Evolutionary conservation across 2,797 vertebrate species (phyloP).

Genomic region (Rhincodon typus): DNA sequence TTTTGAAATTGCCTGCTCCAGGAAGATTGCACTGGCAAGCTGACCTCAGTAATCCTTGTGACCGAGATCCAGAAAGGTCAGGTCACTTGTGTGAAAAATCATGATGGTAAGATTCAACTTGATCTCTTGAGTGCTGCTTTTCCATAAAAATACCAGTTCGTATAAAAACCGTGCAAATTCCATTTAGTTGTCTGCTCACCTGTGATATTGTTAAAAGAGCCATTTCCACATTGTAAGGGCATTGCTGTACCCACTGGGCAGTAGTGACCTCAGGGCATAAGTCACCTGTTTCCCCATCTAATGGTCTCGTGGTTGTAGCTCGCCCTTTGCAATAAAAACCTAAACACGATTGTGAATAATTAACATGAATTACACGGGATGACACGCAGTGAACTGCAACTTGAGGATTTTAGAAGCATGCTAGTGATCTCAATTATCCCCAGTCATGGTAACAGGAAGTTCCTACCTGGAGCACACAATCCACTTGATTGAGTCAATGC

Average conservation of each 20-base stretch:
- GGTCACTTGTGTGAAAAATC: background rate
- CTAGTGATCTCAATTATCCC: background rate
- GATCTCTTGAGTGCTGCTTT: background rate
- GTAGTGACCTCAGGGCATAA: slow-evolving; percentile 62
- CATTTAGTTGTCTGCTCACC: slow-evolving; percentile 52
- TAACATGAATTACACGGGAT: background rate
- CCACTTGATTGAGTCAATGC: slow-evolving; percentile 65
- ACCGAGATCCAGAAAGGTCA: background rate
- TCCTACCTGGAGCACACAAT: slow-evolving; percentile 65
- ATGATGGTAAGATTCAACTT: background rate
- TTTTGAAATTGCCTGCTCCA: background rate
- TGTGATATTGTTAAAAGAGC: slow-evolving; percentile 64
- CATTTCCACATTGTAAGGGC: slow-evolving; percentile 59
- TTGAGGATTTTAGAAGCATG: background rate
- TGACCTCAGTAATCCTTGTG: background rate
- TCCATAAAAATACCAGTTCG: background rate
- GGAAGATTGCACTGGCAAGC: background rate
- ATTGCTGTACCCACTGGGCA: slow-evolving; percentile 60
- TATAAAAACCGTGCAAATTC: background rate
- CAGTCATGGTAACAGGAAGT: background rate
- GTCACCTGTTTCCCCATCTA: slow-evolving; percentile 61
- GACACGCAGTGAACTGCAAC: background rate
- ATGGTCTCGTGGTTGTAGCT: slow-evolving; percentile 56
- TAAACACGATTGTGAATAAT: slow-evolving; percentile 48
- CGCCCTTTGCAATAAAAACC: slow-evolving; percentile 74